Conservation (phyloP, 1,140 invertebrate genomes). For the Drosophila navojoa region DNA sequence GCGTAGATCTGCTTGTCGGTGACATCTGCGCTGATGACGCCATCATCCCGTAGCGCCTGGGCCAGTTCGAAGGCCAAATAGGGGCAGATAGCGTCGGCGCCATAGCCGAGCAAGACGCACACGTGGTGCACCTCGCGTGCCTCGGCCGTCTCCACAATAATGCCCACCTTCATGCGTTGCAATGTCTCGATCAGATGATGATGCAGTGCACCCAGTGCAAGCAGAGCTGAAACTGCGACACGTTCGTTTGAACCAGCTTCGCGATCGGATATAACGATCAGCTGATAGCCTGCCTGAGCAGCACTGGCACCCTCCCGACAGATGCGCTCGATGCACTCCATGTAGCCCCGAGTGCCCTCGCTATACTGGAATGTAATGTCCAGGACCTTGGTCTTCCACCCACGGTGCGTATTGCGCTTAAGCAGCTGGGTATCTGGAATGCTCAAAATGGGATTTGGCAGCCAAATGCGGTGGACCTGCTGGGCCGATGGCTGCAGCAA, state of each 20-base stretch:
- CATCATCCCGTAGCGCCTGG: constrained; percentile 91
- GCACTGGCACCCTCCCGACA: constrained; percentile 93
- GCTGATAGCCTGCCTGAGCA: constrained; percentile 91
- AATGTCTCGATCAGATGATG: constrained; percentile 97
- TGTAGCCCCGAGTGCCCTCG: constrained; percentile 89
- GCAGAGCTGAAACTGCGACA: constrained; percentile 92
- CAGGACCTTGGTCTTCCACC: constrained; percentile 95
- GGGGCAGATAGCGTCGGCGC: constrained; percentile 98
- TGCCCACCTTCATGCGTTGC: constrained; percentile 97
- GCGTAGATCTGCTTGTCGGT: constrained; percentile 94
- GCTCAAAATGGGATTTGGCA: constrained; percentile 97
- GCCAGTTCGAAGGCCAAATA: constrained; percentile 98
- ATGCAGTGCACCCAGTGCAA: constrained; percentile 96
- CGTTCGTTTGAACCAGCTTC: constrained; percentile 87
- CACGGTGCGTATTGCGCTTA: constrained; percentile 92
- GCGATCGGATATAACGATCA: constrained; percentile 95
- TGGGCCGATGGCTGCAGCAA: constrained; percentile 94
- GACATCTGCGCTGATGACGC: constrained; percentile 89
- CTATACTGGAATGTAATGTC: constrained; percentile 94
- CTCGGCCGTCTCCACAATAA: constrained; percentile 97
- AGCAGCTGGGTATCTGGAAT: constrained; percentile 95
- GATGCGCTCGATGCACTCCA: constrained; percentile 91
- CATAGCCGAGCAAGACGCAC: constrained; percentile 97
- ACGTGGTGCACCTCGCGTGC: constrained; percentile 98
- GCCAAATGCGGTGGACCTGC: constrained; percentile 96